A percentile compares a stretch with the other conserved stretches of the same genome.
These are phyloP conservation scores for Syngnathus floridae DNA, from an alignment of 2,113 vertebrate genomes.

Conservation along the genomic window DNA sequence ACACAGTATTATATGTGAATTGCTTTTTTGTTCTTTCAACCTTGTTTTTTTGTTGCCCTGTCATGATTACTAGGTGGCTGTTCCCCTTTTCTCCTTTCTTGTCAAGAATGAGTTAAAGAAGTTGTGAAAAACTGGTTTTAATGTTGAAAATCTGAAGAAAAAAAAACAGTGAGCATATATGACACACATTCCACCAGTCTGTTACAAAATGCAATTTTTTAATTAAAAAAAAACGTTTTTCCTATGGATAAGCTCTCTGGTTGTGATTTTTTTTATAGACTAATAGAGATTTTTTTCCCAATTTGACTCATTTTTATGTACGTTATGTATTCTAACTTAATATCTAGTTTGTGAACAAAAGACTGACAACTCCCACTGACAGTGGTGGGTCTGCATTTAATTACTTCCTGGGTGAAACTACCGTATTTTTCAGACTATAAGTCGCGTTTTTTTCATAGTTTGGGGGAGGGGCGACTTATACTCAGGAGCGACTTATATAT, in stretches of 20 bases:
- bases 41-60: constrained; percentile 72
- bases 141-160: constrained; percentile 54
- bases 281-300: background rate
- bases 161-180: constrained; percentile 62
- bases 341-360: no score
- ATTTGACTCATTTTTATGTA: background rate
- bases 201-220: constrained; percentile 99
- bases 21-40: constrained; percentile 69
- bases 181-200: constrained; percentile 94
- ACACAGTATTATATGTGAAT: constrained; percentile 97
- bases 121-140: constrained; percentile 69
- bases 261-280: background rate
- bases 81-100: constrained; percentile 63
- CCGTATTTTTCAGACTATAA: no score
- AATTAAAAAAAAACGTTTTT: constrained; percentile 99
- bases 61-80: constrained; percentile 79
- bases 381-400: no score
- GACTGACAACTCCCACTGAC: no score
- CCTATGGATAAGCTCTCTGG: constrained; percentile 83
- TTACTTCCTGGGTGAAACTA: no score
- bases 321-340: no score
- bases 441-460: no score
- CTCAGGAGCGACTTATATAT: no score
- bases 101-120: constrained; percentile 65
- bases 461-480: no score